Evolutionary conservation across 2,797 vertebrate species (phyloP).

Genomic region (Chelidonichthys spinosus): DNA sequence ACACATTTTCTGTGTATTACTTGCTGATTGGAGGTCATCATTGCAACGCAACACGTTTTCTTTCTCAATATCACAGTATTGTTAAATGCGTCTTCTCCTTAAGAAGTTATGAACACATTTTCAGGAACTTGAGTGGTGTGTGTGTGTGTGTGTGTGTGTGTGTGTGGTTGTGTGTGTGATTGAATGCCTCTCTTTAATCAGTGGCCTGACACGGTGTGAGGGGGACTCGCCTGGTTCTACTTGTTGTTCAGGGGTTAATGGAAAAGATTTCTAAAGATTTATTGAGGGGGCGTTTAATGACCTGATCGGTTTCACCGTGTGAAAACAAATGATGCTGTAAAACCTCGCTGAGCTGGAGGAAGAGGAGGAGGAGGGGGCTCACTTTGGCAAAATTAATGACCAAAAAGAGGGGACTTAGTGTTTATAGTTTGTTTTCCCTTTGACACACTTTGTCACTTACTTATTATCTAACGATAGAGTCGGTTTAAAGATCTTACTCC

Average conservation of each 20-base stretch:
- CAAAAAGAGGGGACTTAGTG: constrained; percentile 60
- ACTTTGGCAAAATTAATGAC: constrained; percentile 73
- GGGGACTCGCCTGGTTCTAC: constrained; percentile 77
- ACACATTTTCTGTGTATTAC: constrained; percentile 26
- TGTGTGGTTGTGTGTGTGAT: constrained; percentile 38
- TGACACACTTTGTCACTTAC: constrained; percentile 35
- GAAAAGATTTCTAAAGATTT: constrained; percentile 84
- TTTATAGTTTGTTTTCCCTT: constrained; percentile 63
- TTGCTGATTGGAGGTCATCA: constrained; percentile 44
- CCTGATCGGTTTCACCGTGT: constrained; percentile 81
- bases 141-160: constrained; percentile 16
- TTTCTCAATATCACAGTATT: not conserved
- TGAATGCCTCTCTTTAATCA: constrained; percentile 76
- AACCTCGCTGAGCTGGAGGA: constrained; percentile 63
- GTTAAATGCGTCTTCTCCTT: constrained; percentile 8
- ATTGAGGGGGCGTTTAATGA: constrained; percentile 86
- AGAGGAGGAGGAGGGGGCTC: constrained; percentile 16
- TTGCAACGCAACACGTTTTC: constrained; percentile 19
- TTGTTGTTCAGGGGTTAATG: constrained; percentile 79
- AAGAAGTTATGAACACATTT: constrained; percentile 29
- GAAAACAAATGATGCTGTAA: constrained; percentile 82
- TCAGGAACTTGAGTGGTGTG: constrained; percentile 35
- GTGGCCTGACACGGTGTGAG: constrained; percentile 70
- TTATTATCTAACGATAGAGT: not conserved
- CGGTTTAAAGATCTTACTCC: constrained; percentile 2